Evolutionary conservation across 2,797 vertebrate species (phyloP).

Genomic region (Champsocephalus esox): DNA sequence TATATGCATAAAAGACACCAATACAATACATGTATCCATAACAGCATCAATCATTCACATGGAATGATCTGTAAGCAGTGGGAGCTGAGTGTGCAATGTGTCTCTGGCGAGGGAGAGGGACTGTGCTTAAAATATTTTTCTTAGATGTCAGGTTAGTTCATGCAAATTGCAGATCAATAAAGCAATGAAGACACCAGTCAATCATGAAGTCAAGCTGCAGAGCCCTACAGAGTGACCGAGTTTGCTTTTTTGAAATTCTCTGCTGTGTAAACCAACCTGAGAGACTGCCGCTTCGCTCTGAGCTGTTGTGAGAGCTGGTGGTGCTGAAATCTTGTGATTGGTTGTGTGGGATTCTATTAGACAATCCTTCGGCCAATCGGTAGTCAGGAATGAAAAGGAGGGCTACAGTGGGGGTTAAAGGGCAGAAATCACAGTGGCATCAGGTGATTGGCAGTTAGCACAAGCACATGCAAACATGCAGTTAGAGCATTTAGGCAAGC

Average conservation of each 20-base stretch:
- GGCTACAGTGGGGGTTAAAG: conserved; percentile 97
- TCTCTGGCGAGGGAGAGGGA: conserved; percentile 47
- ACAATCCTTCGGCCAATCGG: conserved; percentile 99
- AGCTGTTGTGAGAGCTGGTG: conserved; percentile 99
- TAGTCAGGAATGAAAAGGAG: conserved; percentile 99
- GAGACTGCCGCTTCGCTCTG: conserved; percentile 99
- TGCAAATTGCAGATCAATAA: conserved; percentile 79
- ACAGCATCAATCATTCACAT: conserved; percentile 17
- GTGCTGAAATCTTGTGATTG: conserved; percentile 99
- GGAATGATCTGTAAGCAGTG: conserved; percentile 40
- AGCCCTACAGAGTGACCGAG: conserved; percentile 59
- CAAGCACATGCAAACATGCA: conserved; percentile 98
- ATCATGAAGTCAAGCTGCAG: conserved; percentile 67
- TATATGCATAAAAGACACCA: conserved; percentile 1
- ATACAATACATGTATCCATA: background rate
- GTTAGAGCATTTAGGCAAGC: conserved; percentile 89
- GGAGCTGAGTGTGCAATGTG: conserved; percentile 48
- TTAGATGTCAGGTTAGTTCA: conserved; percentile 65
- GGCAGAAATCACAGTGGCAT: conserved; percentile 97
- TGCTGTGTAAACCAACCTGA: conserved; percentile 94
- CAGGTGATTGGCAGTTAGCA: conserved; percentile 96
- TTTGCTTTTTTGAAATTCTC: conserved; percentile 50
- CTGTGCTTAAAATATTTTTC: conserved; percentile 48
- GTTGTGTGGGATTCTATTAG: conserved; percentile 99
- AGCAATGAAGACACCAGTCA: conserved; percentile 71